A percentile compares a stretch with the other conserved stretches of the same genome.
phyloP scores from a whole-genome alignment of 2,797 vertebrate genomes.

The Lagorchestes hirsutus region DNA sequence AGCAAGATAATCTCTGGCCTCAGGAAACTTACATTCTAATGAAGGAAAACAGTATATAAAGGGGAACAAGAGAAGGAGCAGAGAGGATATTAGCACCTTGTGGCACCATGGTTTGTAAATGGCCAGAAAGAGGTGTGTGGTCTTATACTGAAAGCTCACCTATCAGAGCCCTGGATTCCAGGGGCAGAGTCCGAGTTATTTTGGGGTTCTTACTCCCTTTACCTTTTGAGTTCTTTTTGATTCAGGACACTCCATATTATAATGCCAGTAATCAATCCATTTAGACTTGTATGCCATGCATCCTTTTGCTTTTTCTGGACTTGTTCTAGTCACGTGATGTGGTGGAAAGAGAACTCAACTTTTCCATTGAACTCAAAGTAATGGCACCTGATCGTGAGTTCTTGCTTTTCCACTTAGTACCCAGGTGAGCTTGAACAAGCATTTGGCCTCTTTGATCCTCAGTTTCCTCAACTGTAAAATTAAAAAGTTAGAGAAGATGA shows the following conservation, averaged over 20 bases:
- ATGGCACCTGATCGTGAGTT: not conserved
- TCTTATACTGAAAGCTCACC: not conserved
- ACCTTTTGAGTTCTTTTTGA: not conserved
- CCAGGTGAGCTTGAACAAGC: not conserved
- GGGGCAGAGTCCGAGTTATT: not conserved
- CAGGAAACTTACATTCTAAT: not conserved
- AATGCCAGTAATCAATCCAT: not conserved
- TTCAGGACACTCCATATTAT: not conserved
- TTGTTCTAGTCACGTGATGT: not conserved
- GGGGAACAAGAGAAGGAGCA: not conserved
- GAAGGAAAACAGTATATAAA: not conserved
- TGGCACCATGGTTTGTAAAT: not conserved
- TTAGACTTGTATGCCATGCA: not conserved
- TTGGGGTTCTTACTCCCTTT: not conserved
- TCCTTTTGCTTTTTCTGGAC: not conserved
- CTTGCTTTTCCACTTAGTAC: conserved; percentile 6
- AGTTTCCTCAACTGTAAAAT: conserved; percentile 39
- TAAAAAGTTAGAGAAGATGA: not conserved
- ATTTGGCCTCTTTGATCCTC: not conserved
- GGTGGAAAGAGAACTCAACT: not conserved
- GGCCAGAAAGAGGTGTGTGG: not conserved
- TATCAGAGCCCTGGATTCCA: not conserved
- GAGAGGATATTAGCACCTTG: not conserved
- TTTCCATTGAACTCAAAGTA: not conserved
- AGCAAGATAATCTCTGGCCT: not conserved